These are phyloP conservation scores for Orthosia gothica DNA, from an alignment of 2,888 invertebrate genomes.

Conservation along the genomic window DNA sequence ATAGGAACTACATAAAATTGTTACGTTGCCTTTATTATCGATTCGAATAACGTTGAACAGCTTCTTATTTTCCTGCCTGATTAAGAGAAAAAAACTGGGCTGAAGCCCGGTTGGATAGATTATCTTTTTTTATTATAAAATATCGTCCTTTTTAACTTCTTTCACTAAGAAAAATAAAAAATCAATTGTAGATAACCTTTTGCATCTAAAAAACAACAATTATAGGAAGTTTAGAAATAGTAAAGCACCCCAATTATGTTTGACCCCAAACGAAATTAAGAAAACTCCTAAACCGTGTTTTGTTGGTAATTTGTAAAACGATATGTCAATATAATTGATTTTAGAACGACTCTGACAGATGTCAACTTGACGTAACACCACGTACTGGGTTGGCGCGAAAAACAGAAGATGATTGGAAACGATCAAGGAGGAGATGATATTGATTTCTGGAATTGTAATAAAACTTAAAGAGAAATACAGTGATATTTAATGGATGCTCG, in stretches of 20 bases:
- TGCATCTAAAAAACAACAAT: not conserved
- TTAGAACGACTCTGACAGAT: no score
- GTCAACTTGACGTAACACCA: no score
- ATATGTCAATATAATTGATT: not conserved
- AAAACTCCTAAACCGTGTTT: not conserved
- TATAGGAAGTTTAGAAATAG: not conserved
- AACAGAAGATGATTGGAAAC: no score
- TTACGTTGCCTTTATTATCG: no score
- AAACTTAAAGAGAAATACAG: no score
- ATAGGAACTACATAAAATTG: not conserved
- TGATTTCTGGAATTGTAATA: no score
- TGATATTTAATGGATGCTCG: no score
- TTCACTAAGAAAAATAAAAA: not conserved
- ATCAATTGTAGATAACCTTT: not conserved
- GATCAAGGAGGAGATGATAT: no score
- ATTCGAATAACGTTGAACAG: not conserved
- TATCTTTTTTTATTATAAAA: not conserved
- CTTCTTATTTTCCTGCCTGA: not conserved
- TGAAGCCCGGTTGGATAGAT: no score
- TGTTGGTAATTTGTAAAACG: not conserved
- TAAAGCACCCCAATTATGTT: conserved; percentile 10
- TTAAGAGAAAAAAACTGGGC: not conserved
- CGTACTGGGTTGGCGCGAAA: no score
- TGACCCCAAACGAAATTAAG: conserved; percentile 7
- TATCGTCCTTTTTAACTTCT: no score